phyloP scores from a whole-genome alignment of 2,113 vertebrate species.

The Sisor rabdophorus region DNA sequence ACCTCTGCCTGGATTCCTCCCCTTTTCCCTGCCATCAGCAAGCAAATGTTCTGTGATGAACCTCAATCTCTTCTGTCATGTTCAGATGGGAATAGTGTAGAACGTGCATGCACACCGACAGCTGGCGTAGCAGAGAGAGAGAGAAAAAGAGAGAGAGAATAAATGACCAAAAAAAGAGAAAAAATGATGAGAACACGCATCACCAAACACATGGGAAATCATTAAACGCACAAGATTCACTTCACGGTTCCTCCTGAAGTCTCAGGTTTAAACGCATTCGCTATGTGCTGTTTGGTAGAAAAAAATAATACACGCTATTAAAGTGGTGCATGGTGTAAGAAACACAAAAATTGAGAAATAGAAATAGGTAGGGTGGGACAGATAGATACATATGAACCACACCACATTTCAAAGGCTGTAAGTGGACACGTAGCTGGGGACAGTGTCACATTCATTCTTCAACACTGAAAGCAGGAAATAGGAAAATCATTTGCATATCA shows the following conservation, averaged over 20 bases:
- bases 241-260: neutral
- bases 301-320: conserved; percentile 10
- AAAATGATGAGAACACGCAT: neutral
- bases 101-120: neutral
- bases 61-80: neutral
- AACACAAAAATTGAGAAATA: neutral
- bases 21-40: neutral
- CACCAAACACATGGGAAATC: conserved; percentile 20
- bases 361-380: neutral
- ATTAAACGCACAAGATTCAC: conserved; percentile 16
- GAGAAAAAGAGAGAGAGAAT: conserved; percentile 3
- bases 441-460: neutral
- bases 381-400: neutral
- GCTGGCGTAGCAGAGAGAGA: conserved; percentile 5
- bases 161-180: conserved; percentile 11
- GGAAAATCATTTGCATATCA: too few relatives aligned
- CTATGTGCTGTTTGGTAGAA: conserved; percentile 5
- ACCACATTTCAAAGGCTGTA: neutral
- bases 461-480: neutral
- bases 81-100: conserved; percentile 22
- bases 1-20: neutral
- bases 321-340: neutral
- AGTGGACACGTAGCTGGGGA: neutral
- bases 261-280: neutral
- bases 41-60: conserved; percentile 22